These are phyloP conservation scores for Nixonia krombeini DNA, from an alignment of 1,140 invertebrate species.

Conservation along the genomic window DNA sequence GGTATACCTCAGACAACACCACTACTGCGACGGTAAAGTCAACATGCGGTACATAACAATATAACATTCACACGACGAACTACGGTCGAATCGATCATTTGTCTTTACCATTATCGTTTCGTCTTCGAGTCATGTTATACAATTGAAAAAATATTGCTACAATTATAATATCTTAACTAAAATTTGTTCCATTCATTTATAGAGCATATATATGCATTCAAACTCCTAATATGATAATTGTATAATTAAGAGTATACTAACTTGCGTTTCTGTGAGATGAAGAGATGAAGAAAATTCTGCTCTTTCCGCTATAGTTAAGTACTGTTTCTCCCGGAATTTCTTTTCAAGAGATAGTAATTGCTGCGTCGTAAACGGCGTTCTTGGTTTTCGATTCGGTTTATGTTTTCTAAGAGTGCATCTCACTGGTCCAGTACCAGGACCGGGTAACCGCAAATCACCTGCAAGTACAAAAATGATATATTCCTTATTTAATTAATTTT, in stretches of 20 bases:
- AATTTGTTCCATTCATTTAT: no score
- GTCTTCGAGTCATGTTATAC: no score
- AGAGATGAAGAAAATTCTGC: slow-evolving; percentile 96
- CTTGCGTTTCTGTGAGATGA: slow-evolving; percentile 95
- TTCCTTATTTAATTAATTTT: no score
- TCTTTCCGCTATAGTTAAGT: slow-evolving; percentile 95
- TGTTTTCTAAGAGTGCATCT: slow-evolving; percentile 95
- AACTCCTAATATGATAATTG: not conserved
- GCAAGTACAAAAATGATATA: slow-evolving; percentile 24
- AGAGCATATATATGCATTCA: no score
- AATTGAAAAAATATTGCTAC: no score
- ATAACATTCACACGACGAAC: no score
- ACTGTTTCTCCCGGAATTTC: slow-evolving; percentile 97
- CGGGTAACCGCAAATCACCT: slow-evolving; percentile 64
- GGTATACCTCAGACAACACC: no score
- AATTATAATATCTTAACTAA: no score
- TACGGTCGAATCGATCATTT: no score
- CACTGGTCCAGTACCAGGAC: slow-evolving; percentile 65
- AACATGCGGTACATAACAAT: no score
- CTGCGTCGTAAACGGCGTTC: slow-evolving; percentile 97
- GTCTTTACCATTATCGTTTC: no score
- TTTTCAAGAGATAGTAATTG: slow-evolving; percentile 94
- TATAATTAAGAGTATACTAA: slow-evolving; percentile 47
- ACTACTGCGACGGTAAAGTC: no score
- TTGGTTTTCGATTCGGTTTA: slow-evolving; percentile 97